A percentile compares a stretch with the other conserved stretches of the same genome.
These are phyloP conservation scores for Platyrinchus mystaceus DNA, from an alignment of 2,797 vertebrate species.

Conservation along the genomic window DNA sequence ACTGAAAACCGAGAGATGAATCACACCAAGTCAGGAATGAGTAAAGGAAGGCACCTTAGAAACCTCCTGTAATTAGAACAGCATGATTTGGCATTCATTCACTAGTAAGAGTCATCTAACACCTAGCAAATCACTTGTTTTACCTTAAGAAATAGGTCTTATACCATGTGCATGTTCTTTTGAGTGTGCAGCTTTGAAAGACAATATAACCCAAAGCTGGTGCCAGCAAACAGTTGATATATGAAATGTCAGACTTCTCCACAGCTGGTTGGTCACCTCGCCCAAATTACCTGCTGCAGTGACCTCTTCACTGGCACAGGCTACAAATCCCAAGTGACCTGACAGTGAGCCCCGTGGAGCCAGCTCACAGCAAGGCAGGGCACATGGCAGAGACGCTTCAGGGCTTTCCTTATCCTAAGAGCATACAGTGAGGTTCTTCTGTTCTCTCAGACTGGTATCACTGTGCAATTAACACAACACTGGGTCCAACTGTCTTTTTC, in stretches of 20 bases:
- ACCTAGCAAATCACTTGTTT: constrained; percentile 16
- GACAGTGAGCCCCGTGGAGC: neutral
- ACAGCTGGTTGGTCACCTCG: neutral
- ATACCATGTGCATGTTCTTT: neutral
- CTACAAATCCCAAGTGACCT: neutral
- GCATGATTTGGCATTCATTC: neutral
- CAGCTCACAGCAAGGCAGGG: neutral
- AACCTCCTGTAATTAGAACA: neutral
- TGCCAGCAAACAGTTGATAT: neutral
- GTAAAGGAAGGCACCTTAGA: neutral
- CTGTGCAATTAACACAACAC: neutral
- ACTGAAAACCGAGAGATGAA: constrained; percentile 3
- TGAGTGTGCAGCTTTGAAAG: neutral
- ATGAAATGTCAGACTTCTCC: neutral
- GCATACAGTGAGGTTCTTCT: neutral
- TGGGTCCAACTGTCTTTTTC: neutral
- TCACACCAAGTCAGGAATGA: neutral
- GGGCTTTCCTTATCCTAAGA: neutral
- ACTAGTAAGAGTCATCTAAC: neutral
- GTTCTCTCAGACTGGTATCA: neutral
- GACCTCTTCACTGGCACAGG: neutral
- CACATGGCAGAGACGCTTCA: neutral
- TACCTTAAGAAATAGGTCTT: neutral
- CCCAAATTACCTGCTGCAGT: neutral
- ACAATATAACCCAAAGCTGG: neutral